Evolutionary conservation across 1,140 invertebrate genomes (phyloP), one percentile per base, ranked within the genome.

Genomic region (Aricia agestis): DNA sequence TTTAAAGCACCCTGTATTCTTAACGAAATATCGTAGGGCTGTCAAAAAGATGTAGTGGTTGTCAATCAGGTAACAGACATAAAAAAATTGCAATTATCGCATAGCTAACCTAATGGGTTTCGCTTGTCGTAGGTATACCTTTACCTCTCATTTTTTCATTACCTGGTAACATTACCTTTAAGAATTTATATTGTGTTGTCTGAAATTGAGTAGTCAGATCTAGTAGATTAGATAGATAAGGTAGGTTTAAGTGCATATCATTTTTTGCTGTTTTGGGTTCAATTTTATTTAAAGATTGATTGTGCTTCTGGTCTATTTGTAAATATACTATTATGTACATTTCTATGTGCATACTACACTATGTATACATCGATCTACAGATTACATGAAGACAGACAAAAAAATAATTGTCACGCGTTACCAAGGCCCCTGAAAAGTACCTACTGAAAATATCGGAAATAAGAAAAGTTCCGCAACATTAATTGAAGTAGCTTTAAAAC

Each of bases 11-110:
- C 75, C 82, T 85, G 75, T 90, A 81, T 70, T 76, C 74, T 73
- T 68, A 79, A 83, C 80, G 84, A 82, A 85, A 87, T 77, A 76
- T 78, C 75, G 83, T 81, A 82, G 75, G 68, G 78, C 74, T 83
- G 88, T 90, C 88, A 90, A 86, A 89, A 89, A 86, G 85, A 88
- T 77, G 87, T 90, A 90, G 82, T 85, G 85, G 82, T 75, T 78
- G 73, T 91, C 87, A 89, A 83, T 91, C 88, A 91, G 76, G 65
- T 76, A 72, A 73, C 76, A 76, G 75, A 73, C 85, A 87, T 83
- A 78, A 80, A 74, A 72, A 66, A 73, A 78, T 78, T 82, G 83
- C 83, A 90, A 89, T 90, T 88, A 90, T 86, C 74, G 81, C 83
- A 84, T 79, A 74, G 80, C 83, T 78, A 74, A 77, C 85, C 84